phyloP scores from a whole-genome alignment of 2,888 invertebrate genomes.

The Linnaemya vulpina region DNA sequence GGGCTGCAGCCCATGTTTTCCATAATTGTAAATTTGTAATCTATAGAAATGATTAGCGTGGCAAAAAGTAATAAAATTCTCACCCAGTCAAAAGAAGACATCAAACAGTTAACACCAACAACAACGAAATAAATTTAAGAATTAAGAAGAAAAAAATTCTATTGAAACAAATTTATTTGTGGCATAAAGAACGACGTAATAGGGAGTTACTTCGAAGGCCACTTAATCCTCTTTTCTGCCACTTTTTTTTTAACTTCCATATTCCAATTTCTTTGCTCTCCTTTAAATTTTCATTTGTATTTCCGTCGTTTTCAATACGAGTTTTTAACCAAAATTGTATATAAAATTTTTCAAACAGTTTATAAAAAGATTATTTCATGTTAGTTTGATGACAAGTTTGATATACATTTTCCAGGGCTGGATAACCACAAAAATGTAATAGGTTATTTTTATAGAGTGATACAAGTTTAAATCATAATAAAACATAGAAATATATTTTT shows the following conservation, averaged over 20 bases:
- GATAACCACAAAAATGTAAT: no score
- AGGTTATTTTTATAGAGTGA: no score
- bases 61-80: constrained; percentile 64
- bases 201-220: constrained; percentile 46
- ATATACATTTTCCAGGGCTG: no score
- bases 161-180: constrained; percentile 22
- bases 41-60: constrained; percentile 49
- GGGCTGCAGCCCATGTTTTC: not conserved
- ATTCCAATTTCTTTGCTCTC: not conserved
- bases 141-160: not conserved
- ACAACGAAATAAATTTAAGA: not conserved
- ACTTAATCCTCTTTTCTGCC: constrained; percentile 37
- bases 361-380: not conserved
- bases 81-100: constrained; percentile 67
- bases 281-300: constrained; percentile 37
- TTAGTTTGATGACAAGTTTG: not conserved
- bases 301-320: not conserved
- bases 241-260: constrained; percentile 1
- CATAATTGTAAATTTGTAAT: not conserved
- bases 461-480: no score
- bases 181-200: constrained; percentile 29
- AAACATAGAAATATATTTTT: no score
- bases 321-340: constrained; percentile 1
- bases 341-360: not conserved
- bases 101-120: constrained; percentile 44